These are phyloP conservation scores for Phrynosoma blainvillii DNA, from an alignment of 2,113 vertebrate genomes.

Conservation along the genomic window DNA sequence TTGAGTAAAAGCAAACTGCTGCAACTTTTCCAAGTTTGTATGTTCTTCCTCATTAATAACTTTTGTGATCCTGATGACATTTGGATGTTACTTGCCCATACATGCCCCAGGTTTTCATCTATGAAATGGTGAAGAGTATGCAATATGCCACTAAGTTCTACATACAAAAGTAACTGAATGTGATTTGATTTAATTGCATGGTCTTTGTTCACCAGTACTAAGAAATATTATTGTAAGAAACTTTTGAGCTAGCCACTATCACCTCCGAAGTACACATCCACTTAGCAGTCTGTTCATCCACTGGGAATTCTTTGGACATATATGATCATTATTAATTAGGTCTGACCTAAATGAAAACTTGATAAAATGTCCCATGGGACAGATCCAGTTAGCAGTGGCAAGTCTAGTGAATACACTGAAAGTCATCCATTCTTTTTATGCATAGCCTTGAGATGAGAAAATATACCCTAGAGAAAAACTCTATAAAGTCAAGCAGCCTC, in stretches of 20 bases:
- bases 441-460: constrained; percentile 4
- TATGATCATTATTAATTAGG: neutral
- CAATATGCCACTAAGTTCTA: no score
- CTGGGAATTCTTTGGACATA: neutral
- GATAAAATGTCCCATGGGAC: neutral
- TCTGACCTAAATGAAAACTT: neutral
- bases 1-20: no score
- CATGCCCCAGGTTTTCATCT: no score
- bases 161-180: neutral
- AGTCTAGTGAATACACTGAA: neutral
- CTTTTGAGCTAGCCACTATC: neutral
- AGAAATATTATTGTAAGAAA: neutral
- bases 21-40: no score
- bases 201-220: neutral
- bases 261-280: neutral
- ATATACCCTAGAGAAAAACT: constrained; percentile 5
- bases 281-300: neutral
- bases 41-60: no score
- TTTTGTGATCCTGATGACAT: no score
- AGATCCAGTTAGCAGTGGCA: neutral
- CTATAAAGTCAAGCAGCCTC: neutral
- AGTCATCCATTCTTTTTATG: neutral
- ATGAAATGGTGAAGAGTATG: no score
- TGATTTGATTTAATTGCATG: neutral
- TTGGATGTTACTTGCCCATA: no score